Evolutionary conservation across 2,888 invertebrate genomes (phyloP), one percentile per base, ranked within the genome.

Genomic region (Tuberolachnus salignus): DNA sequence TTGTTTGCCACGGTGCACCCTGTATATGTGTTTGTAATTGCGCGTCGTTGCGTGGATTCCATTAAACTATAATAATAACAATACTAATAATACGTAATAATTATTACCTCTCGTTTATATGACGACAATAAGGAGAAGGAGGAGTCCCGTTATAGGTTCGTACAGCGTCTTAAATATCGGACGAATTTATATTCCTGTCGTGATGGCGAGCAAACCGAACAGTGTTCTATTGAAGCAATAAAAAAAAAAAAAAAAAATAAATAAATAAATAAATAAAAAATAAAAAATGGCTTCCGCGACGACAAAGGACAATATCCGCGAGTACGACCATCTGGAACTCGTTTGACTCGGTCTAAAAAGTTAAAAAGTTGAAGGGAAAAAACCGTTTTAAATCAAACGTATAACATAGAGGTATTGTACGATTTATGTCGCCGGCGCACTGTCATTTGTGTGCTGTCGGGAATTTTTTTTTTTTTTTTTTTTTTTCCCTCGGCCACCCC

Each of bases 281-380:
- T 4, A 34, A 34, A 34, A 34, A 34, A 4, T 42, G 44, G 6
- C 34, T 70, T 14, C 16, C 14, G 19, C 21, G 51, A 34, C 16
- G 11, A 51, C 49, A 63, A 73, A 73, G 34, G 61, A 73, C 49
- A 23, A 73, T 73, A 49, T 59, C 26, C 46, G 1, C n/a, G 46
- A 46, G 1, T 16, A 16, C n/a, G 1, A 57, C 19, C 71, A 71
- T 72, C 59, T 61, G 59, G 59, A 72, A 72, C 59, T 61, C 59
- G 49, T 72, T 61, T 72, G 46, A 10, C 19, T 19, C 13, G 59
- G 59, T 61, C 49, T 34, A 34, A 49, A 49, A 51, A 61, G 46
- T 34, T 44, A 1, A 49, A 59, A 61, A 34, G 34, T 4, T 26
- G 19, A 49, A 49, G n/a, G 34, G 26, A 34, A 44, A 1, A 49